A percentile compares a stretch with the other conserved stretches of the same genome.
These are phyloP conservation scores for Crossocerus cetratus DNA, from an alignment of 2,888 invertebrate genomes.

Conservation along the genomic window DNA sequence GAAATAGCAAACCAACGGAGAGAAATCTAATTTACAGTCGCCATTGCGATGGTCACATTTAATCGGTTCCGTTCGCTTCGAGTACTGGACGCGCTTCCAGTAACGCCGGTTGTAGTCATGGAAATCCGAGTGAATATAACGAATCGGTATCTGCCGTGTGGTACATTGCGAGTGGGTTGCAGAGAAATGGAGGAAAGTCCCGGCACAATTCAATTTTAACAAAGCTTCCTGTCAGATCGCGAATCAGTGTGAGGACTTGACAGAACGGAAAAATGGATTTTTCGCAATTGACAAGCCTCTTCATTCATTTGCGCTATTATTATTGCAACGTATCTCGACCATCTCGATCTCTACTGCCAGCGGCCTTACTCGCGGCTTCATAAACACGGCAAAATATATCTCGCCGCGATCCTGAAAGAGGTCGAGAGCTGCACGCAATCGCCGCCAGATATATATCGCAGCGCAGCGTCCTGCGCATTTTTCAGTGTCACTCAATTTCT, in stretches of 20 bases:
- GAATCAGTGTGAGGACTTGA: background rate
- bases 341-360: conserved; percentile 9
- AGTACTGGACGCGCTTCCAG: no score
- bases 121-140: no score
- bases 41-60: no score
- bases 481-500: background rate
- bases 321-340: conserved; percentile 1
- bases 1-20: no score
- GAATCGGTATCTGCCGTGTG: no score
- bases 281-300: background rate
- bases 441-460: conserved; percentile 21
- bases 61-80: no score
- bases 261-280: no score
- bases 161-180: no score
- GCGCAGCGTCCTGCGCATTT: background rate
- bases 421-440: conserved; percentile 61
- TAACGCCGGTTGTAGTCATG: no score
- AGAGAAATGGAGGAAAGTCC: no score
- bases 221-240: background rate
- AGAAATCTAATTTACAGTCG: no score
- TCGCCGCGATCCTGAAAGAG: conserved; percentile 56
- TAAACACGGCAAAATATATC: conserved; percentile 42
- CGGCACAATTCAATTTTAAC: no score
- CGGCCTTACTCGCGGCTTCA: conserved; percentile 32
- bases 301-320: conserved; percentile 5